A percentile compares a stretch with the other conserved stretches of the same genome.
phyloP scores from a whole-genome alignment of 1,140 invertebrate species.

The Pseudomyrmex flavicornis region DNA sequence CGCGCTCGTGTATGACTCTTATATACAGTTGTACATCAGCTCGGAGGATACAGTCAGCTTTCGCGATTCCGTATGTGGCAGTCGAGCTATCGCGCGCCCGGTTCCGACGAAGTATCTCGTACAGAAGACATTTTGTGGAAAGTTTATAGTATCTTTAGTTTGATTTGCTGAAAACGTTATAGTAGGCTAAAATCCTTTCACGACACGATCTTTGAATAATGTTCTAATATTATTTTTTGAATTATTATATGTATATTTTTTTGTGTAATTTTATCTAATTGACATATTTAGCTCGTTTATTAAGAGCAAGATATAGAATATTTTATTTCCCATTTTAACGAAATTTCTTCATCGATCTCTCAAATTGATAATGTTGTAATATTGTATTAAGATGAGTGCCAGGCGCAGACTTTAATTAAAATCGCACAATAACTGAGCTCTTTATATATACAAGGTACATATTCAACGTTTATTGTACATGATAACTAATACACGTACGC shows the following conservation, averaged over 20 bases:
- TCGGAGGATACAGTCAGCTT: slow-evolving; percentile 43
- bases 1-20: slow-evolving; percentile 38
- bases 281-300: not conserved
- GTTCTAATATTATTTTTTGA: slow-evolving; percentile 1
- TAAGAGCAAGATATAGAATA: not conserved
- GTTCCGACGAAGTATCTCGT: not conserved
- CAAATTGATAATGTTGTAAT: not conserved
- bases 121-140: slow-evolving; percentile 14
- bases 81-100: slow-evolving; percentile 6
- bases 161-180: slow-evolving; percentile 30
- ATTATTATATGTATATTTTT: not conserved
- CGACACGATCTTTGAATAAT: not conserved
- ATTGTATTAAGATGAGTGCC: too few relatives aligned
- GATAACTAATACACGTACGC: not conserved
- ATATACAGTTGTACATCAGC: slow-evolving; percentile 49
- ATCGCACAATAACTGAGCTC: too few relatives aligned
- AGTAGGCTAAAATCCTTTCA: not conserved
- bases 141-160: slow-evolving; percentile 45
- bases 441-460: not conserved
- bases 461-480: not conserved
- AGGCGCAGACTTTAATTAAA: too few relatives aligned
- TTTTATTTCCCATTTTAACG: not conserved
- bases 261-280: too few relatives aligned
- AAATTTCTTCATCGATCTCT: not conserved
- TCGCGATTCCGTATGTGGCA: not conserved